Evolutionary conservation across 2,888 invertebrate species (phyloP), one percentile per base, ranked within the genome.

Genomic region (Abrostola triplasia): DNA sequence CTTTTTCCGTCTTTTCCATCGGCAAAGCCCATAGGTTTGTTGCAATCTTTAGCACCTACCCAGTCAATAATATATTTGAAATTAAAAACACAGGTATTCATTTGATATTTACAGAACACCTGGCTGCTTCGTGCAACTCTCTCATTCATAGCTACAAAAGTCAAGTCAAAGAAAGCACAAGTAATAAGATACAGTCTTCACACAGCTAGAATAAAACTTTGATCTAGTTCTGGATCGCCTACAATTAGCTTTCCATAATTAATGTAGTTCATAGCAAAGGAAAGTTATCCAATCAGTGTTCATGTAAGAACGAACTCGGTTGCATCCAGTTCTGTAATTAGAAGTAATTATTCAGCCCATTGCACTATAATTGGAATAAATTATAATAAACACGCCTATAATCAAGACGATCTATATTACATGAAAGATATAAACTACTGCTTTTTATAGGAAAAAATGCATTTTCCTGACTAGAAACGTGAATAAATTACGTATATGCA

Each of bases 221-320:
- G 10, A 47, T 47, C 44, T 24, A 47, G 44, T 47, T 47, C 44
- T 12, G 13, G 24, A 47, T 47, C 44, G 24, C 44, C 44, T 47
- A 47, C 44, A 44, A 44, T 47, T 47, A 47, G 44, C 44, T 47
- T 47, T 47, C 41, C n/a, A 12, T 47, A 47, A 47, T 54, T 10
- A 2, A 9, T n/a, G 10, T 40, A 10, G 37, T 36, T 35, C 11
- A 51, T 36, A 44, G 40, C 41, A 9, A 12, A 48, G 36, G 37
- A 55, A 67, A 44, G 12, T 51, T 47, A 56, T 53, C 42, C n/a
- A 49, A 53, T 36, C 44, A 24, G 41, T 35, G 9, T 47, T 24
- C 10, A 57, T 24, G 38, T 48, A 54, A 57, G 38, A 42, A 0
- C 8, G 11, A 51, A 35, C 36, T 51, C 36, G 35, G 42, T 24